phyloP scores from a whole-genome alignment of 2,888 invertebrate species.

The Mylabris sibirica region DNA sequence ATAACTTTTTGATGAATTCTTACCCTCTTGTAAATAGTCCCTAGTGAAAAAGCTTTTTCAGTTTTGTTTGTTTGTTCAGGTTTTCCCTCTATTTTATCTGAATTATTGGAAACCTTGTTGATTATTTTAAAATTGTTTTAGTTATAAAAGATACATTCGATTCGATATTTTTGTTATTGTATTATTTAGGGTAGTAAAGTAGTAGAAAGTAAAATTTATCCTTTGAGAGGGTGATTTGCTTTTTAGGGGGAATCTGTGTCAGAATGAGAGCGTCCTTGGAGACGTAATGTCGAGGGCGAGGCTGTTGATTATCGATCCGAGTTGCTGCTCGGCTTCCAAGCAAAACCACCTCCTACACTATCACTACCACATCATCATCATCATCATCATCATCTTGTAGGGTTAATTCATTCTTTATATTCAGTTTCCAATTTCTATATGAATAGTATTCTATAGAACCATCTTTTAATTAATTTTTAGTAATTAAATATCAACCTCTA shows the following conservation, averaged over 20 bases:
- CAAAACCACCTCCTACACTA: slow-evolving; percentile 29
- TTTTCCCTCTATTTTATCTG: too few species aligned
- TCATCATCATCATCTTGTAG: background rate
- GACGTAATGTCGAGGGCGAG: slow-evolving; percentile 45
- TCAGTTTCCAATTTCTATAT: background rate
- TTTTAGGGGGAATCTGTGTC: slow-evolving; percentile 43
- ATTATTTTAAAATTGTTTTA: too few species aligned
- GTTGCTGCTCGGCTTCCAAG: slow-evolving; percentile 27
- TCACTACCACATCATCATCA: background rate
- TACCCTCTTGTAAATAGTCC: too few species aligned
- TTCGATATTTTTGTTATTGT: background rate
- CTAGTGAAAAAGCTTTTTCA: too few species aligned
- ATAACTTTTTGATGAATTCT: too few species aligned
- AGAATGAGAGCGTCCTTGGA: slow-evolving; percentile 47
- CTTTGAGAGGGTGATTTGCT: slow-evolving; percentile 19
- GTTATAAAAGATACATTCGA: background rate
- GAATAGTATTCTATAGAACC: background rate
- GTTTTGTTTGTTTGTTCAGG: too few species aligned
- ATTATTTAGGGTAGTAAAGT: background rate
- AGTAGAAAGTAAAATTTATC: slow-evolving; percentile 2
- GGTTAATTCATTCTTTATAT: background rate
- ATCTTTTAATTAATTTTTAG: background rate
- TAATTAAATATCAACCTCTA: background rate
- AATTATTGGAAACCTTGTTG: too few species aligned
- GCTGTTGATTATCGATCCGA: slow-evolving; percentile 48